Percentiles rank a stretch among this genome's conserved stretches.
Evolutionary conservation across 1,140 invertebrate species (phyloP).

Genomic region (Drosophila guanche): DNA sequence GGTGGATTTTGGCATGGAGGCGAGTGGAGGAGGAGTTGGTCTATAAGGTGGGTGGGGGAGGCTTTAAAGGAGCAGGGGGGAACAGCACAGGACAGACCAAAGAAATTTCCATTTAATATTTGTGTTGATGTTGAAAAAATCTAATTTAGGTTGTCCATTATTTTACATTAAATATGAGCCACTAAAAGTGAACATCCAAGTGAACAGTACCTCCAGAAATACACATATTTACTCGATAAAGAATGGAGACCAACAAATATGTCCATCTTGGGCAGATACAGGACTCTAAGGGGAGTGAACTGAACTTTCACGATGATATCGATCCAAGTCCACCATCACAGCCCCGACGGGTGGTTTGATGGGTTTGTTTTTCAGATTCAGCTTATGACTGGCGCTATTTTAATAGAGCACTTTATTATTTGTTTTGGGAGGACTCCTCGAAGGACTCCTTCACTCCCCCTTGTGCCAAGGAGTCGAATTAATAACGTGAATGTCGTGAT

Average conservation of each 20-base stretch:
- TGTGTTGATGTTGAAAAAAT: slow-evolving; percentile 17
- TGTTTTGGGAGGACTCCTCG: slow-evolving; percentile 26
- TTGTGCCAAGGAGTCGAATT: slow-evolving; percentile 23
- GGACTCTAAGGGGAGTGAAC: neutral
- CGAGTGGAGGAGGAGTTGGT: slow-evolving; percentile 1
- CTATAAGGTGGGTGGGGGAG: too few species aligned
- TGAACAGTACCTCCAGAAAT: too few species aligned
- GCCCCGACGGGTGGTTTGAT: slow-evolving; percentile 13
- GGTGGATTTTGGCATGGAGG: slow-evolving; percentile 4
- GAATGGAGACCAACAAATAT: too few species aligned
- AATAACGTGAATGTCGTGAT: slow-evolving; percentile 33
- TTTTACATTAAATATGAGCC: too few species aligned
- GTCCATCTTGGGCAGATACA: too few species aligned
- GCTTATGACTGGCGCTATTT: slow-evolving; percentile 23
- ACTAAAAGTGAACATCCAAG: neutral
- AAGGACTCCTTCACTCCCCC: slow-evolving; percentile 21
- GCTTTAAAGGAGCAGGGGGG: slow-evolving; percentile 5
- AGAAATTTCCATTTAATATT: slow-evolving; percentile 60
- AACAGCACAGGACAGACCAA: slow-evolving; percentile 25
- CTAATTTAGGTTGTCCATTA: slow-evolving; percentile 29
- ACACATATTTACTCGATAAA: too few species aligned
- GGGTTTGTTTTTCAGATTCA: slow-evolving; percentile 5
- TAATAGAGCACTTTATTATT: slow-evolving; percentile 28
- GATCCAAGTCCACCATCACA: neutral
- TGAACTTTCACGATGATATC: neutral